These are phyloP conservation scores for Cryptotis parvus DNA, from an alignment of 2,113 vertebrate genomes.

Conservation along the genomic window DNA sequence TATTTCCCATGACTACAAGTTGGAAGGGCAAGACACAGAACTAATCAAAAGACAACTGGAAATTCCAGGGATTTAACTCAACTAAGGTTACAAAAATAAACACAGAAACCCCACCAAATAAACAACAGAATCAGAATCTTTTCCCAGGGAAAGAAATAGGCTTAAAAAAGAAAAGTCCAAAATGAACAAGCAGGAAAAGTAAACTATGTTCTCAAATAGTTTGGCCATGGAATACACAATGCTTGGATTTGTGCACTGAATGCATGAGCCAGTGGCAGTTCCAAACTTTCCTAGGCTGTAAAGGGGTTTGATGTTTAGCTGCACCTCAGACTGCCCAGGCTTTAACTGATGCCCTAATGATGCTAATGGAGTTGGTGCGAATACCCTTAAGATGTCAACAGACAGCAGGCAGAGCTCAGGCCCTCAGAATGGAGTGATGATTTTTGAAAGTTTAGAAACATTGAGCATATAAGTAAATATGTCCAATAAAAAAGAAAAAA, in stretches of 20 bases:
- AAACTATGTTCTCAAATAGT: not conserved
- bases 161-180: conserved; percentile 32
- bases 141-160: not conserved
- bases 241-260: not conserved
- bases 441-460: conserved; percentile 27
- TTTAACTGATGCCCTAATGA: not conserved
- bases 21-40: not conserved
- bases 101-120: not conserved
- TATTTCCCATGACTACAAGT: not conserved
- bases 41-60: not conserved
- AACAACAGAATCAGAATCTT: not conserved
- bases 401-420: not conserved
- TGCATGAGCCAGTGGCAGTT: not conserved
- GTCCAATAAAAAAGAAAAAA: not conserved
- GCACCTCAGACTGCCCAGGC: not conserved
- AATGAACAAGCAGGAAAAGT: not conserved
- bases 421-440: not conserved
- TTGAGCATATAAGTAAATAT: not conserved
- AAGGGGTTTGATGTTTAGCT: not conserved
- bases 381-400: not conserved
- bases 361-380: not conserved
- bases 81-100: conserved; percentile 37
- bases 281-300: not conserved
- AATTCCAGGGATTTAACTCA: not conserved
- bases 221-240: not conserved